These are phyloP conservation scores for Meganola albula DNA, from an alignment of 2,888 invertebrate genomes.

Conservation along the genomic window DNA sequence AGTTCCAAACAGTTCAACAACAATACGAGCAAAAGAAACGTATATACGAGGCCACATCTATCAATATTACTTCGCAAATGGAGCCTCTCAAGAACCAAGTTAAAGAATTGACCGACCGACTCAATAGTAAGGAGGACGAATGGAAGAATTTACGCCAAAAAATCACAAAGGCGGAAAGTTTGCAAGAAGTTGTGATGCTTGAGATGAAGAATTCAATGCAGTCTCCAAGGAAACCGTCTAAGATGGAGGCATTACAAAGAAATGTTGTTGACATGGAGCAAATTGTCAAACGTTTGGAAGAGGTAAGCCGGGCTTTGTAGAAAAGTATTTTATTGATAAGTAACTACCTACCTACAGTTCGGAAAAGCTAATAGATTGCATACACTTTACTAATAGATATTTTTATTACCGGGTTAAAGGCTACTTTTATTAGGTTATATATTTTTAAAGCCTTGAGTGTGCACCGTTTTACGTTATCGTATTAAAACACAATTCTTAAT, in stretches of 20 bases:
- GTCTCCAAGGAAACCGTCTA: slow-evolving; percentile 68
- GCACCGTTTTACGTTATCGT: too few species aligned
- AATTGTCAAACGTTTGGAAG: slow-evolving; percentile 66
- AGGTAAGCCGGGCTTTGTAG: too few species aligned
- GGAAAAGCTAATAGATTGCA: too few species aligned
- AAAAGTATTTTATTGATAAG: too few species aligned
- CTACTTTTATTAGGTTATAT: too few species aligned
- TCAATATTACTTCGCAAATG: slow-evolving; percentile 74
- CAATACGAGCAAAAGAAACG: slow-evolving; percentile 83
- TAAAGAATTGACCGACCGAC: slow-evolving; percentile 69
- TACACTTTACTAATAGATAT: too few species aligned
- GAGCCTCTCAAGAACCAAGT: slow-evolving; percentile 76
- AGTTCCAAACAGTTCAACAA: slow-evolving; percentile 79
- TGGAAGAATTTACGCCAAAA: slow-evolving; percentile 75
- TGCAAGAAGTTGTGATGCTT: slow-evolving; percentile 71
- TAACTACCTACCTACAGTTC: too few species aligned
- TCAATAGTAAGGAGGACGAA: slow-evolving; percentile 72
- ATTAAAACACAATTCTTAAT: too few species aligned
- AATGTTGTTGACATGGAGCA: slow-evolving; percentile 80
- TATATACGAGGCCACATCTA: slow-evolving; percentile 81
- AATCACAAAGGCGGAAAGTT: slow-evolving; percentile 74
- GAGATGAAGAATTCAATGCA: slow-evolving; percentile 73
- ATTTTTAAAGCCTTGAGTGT: too few species aligned
- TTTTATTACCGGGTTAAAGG: too few species aligned
- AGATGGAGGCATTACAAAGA: slow-evolving; percentile 80